These are phyloP conservation scores for Chirona hameri DNA, from an alignment of 2,888 invertebrate species.

Conservation along the genomic window DNA sequence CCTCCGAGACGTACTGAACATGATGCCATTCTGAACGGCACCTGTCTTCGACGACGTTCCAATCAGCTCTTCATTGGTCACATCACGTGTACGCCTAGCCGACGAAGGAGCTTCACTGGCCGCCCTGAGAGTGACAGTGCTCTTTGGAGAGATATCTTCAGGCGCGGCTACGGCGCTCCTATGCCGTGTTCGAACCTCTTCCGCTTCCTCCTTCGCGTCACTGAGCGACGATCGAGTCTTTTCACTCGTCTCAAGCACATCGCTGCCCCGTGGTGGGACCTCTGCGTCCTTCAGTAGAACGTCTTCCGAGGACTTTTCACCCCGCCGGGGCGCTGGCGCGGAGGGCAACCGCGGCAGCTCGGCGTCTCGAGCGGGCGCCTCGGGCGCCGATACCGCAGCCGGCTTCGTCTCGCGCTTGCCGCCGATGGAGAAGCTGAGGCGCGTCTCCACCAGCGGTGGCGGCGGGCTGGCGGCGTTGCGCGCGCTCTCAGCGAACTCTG, in stretches of 20 bases:
- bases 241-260: background rate
- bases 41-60: no score
- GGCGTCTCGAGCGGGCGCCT: background rate
- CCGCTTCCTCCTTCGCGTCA: background rate
- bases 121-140: background rate
- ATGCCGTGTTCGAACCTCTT: background rate
- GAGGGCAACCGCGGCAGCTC: background rate
- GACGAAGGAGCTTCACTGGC: background rate
- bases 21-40: no score
- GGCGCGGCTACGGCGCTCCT: background rate
- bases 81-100: background rate
- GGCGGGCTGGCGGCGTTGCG: background rate
- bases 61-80: background rate
- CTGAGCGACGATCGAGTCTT: background rate
- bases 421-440: slow-evolving; percentile 1
- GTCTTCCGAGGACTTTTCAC: background rate
- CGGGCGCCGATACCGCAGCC: background rate
- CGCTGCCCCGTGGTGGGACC: background rate
- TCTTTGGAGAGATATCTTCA: background rate
- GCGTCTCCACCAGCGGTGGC: slow-evolving; percentile 1
- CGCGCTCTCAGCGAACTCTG: background rate
- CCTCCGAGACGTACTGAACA: no score
- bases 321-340: background rate
- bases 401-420: background rate
- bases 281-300: background rate